phyloP scores from a whole-genome alignment of 2,113 vertebrate species.

The Psammodynastes pulverulentus region DNA sequence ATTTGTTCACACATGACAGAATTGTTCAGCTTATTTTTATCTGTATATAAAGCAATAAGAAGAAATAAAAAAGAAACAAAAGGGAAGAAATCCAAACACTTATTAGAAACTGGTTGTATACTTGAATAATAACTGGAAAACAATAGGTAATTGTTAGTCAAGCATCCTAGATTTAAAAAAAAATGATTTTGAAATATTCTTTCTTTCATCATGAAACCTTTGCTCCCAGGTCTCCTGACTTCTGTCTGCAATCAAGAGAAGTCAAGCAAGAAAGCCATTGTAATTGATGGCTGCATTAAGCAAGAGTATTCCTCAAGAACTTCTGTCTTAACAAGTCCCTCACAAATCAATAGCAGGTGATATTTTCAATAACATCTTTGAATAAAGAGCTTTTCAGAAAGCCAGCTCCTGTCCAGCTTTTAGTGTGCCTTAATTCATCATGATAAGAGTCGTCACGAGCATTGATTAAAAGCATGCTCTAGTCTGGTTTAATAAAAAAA shows the following conservation, averaged over 20 bases:
- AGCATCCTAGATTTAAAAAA: neutral
- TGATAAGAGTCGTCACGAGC: constrained; percentile 1
- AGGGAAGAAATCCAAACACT: neutral
- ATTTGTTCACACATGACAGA: neutral
- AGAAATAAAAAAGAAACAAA: neutral
- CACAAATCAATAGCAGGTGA: constrained; percentile 22
- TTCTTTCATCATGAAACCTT: constrained; percentile 8
- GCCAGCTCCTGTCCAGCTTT: neutral
- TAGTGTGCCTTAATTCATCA: neutral
- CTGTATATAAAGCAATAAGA: neutral
- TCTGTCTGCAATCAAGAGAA: constrained; percentile 1
- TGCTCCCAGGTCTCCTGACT: neutral
- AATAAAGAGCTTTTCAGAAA: constrained; percentile 13
- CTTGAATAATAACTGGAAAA: neutral
- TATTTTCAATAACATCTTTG: constrained; percentile 19
- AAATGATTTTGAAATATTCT: constrained; percentile 5
- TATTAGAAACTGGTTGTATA: neutral
- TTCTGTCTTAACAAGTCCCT: constrained; percentile 14
- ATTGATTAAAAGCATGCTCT: constrained; percentile 6
- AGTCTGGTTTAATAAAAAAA: neutral
- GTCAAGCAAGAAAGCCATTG: constrained; percentile 18
- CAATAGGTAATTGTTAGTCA: neutral
- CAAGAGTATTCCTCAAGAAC: constrained; percentile 4
- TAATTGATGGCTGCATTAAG: constrained; percentile 27
- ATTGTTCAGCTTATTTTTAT: neutral